phyloP scores from a whole-genome alignment of 2,888 invertebrate genomes.

The Lumbricus terrestris region DNA sequence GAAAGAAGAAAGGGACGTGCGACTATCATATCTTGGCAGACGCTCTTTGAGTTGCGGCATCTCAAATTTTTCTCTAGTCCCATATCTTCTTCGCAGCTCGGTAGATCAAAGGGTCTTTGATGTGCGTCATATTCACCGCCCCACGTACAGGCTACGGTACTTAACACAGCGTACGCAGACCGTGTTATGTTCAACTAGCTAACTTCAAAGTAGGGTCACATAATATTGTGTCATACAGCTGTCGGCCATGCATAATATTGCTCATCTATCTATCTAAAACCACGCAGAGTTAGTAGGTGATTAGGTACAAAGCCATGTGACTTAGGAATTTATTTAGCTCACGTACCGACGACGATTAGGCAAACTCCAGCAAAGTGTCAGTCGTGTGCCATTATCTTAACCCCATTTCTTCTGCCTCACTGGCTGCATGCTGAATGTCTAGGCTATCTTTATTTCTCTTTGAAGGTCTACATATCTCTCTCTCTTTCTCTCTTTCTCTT shows the following conservation, averaged over 20 bases:
- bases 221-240: neutral
- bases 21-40: neutral
- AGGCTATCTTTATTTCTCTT: too few species aligned
- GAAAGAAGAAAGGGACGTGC: neutral
- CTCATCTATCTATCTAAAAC: neutral
- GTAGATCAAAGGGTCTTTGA: neutral
- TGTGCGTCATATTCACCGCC: neutral
- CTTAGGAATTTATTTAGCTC: too few species aligned
- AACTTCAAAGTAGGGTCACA: neutral
- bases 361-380: too few species aligned
- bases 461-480: too few species aligned
- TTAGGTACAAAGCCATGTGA: too few species aligned
- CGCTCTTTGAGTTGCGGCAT: neutral
- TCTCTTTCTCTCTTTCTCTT: too few species aligned
- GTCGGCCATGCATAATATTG: neutral
- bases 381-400: too few species aligned
- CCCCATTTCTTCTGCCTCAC: neutral
- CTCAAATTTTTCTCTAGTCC: neutral
- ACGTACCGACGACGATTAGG: too few species aligned
- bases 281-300: too few species aligned
- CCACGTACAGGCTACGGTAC: too few species aligned
- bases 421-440: too few species aligned
- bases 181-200: neutral
- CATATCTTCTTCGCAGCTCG: neutral
- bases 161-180: neutral